Base-by-base conservation (phyloP, 2,888 invertebrate genomes). In the Hypomecis atomaria region DNA sequence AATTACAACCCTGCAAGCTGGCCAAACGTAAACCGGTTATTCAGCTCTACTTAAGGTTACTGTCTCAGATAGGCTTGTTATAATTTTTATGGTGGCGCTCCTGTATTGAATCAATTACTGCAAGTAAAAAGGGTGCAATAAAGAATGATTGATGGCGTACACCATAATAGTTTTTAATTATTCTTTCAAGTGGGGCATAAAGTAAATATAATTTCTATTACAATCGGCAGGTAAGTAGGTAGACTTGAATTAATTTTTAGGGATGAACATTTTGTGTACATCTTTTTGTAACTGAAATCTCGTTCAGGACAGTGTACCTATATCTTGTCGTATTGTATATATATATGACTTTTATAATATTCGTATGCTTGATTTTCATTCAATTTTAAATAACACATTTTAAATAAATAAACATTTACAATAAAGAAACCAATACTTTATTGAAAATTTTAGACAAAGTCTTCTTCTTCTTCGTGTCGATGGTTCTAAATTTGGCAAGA, bases 141-240 rank as follows among this genome's bases (percentile, higher is more conserved):
- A 86, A 88, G 82, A 75, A 84, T 89, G 90, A 90, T 91, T 88
- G 89, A 90, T 86, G 71, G 74, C 75, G 66, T 50, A 75, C 59
- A 72, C 78, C 77, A 86, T 88, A 89, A 90, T 89, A 87, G 82
- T 81, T 85, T 88, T 87, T 87, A 90, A 90, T 90, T 89, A 89
- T 82, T 81, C 79, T 59, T 87, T 85, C 82, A 81, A 85, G 84
- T 82, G 81, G 82, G 77, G 77, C 58, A 54, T 66, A 36, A 13
- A 44, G 44, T 59, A 56, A 60, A 45, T 55, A 56, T 34, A 47
- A 64, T 59, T 50, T 55, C 23, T 50, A 45, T 45, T 64, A 43
- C 47, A 53, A 47, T 52, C 34, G 11, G 42, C 52, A 47, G 52
- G 23, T 23, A 47, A 47, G 23, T 23, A 23, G 23, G 57, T 53